Base-by-base conservation (phyloP, 2,888 invertebrate genomes). In the Eucera pruinosa region DNA sequence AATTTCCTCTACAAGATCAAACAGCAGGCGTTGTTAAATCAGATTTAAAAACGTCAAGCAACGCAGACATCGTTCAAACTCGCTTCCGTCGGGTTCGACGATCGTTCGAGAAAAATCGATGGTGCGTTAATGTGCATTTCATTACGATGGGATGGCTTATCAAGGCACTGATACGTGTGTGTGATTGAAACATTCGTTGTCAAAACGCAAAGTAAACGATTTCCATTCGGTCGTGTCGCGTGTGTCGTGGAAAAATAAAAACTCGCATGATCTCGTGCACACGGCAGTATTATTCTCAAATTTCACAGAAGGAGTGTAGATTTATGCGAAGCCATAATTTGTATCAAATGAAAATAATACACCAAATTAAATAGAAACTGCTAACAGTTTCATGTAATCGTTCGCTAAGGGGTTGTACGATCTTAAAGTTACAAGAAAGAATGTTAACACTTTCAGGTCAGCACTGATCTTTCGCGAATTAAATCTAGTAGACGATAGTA, bases 221-320 rank as follows among this genome's bases (percentile, higher is more conserved):
- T 30, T 6, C 3, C 11, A 20, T 54, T 3, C 15, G 33, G 36
- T 36, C 20, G 54, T 39, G 45, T 69, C 43, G 45, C 65, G 43
- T 45, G 54, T 47, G 52, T 27, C 25, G 36, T 48, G 11, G 25
- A n/a, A 45, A 18, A 33, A 9, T n/a, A 43, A 23, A 41, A 18
- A 36, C 9, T 36, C 41, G 48, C 52, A 52, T 23, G 55, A 74
- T 64, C 60, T 61, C 60, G 75, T 73, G 74, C 76, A 74, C 7
- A 41, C 50, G 27, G 27, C 20, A 0, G 1, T 41, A 33, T 33
- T 15, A 7, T 39, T 64, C 1, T 13, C 13, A 23, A 57, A 57
- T 15, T 41, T 18, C 2, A 66, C 4, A 20, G 15, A 18, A 33
- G 11, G 7, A 20, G 27, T 15, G 50, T 25, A 30, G 15, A 50